Evolutionary conservation across 2,797 vertebrate genomes (phyloP).

Genomic region (Rhyacichthys aspro): DNA sequence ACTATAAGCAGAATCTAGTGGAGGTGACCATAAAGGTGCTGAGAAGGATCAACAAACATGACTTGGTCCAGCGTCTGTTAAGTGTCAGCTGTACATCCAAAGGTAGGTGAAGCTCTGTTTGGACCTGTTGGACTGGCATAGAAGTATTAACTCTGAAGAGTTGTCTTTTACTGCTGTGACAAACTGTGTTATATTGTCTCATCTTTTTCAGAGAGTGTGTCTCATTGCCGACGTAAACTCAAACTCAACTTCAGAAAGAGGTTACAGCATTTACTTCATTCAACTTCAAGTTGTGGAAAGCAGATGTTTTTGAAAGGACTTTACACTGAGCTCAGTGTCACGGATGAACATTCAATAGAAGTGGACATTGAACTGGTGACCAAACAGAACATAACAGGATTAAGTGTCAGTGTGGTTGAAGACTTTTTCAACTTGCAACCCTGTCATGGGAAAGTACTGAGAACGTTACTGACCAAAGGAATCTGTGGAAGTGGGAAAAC

Average conservation of each 20-base stretch:
- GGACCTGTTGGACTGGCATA: no score
- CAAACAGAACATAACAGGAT: neutral
- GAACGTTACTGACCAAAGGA: slow-evolving; percentile 15
- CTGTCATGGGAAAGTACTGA: neutral
- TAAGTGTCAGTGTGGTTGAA: neutral
- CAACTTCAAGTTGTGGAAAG: slow-evolving; percentile 8
- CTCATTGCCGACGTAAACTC: slow-evolving; percentile 8
- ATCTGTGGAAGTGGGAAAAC: slow-evolving; percentile 18
- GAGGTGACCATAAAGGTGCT: slow-evolving; percentile 17
- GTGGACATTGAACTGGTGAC: slow-evolving; percentile 1
- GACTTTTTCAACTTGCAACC: slow-evolving; percentile 16
- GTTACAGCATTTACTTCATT: slow-evolving; percentile 4
- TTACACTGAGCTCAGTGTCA: slow-evolving; percentile 29
- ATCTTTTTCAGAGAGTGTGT: slow-evolving; percentile 8
- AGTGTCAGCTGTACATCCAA: slow-evolving; percentile 16
- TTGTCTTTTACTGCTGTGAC: no score
- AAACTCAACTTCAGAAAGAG: slow-evolving; percentile 18
- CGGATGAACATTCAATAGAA: slow-evolving; percentile 1
- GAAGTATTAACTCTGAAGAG: no score
- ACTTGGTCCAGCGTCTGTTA: slow-evolving; percentile 10
- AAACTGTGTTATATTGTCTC: no score
- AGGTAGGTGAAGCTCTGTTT: slow-evolving; percentile 1
- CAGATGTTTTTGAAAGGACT: slow-evolving; percentile 16
- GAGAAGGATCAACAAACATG: slow-evolving; percentile 14
- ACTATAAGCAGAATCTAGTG: slow-evolving; percentile 5